A percentile compares a stretch with the other conserved stretches of the same genome.
Conservation (phyloP, 1,140 invertebrate genomes). For the Pogonomyrmex californicus region DNA sequence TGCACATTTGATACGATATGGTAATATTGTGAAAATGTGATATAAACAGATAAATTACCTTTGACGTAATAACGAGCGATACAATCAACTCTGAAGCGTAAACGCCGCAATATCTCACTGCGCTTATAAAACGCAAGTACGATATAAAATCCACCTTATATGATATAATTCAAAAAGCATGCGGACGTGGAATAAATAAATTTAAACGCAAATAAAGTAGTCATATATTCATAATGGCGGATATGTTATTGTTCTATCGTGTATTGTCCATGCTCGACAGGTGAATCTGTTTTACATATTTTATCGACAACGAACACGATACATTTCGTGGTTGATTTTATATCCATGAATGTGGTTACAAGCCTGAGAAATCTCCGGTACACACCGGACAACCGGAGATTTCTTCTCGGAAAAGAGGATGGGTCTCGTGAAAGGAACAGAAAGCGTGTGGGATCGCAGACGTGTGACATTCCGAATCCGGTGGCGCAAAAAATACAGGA, state of each 20-base stretch:
- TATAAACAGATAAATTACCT: constrained; percentile 26
- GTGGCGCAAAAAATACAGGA: neutral
- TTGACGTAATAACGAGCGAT: neutral
- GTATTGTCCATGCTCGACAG: constrained; percentile 22
- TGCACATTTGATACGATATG: neutral
- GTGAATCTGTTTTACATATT: constrained; percentile 46
- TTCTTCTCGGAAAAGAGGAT: constrained; percentile 12
- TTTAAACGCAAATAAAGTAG: constrained; percentile 7
- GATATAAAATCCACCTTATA: constrained; percentile 8
- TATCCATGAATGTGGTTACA: constrained; percentile 31
- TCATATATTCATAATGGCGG: neutral
- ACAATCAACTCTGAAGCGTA: constrained; percentile 15
- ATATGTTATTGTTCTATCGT: constrained; percentile 31
- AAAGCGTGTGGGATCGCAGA: neutral
- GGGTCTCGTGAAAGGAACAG: neutral
- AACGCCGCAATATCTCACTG: neutral
- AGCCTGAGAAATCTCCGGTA: constrained; percentile 22
- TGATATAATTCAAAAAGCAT: neutral
- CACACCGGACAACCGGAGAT: constrained; percentile 13
- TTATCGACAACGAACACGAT: constrained; percentile 23
- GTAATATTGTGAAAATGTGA: constrained; percentile 1
- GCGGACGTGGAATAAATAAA: constrained; percentile 12
- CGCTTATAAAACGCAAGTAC: neutral
- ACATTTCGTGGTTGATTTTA: constrained; percentile 31
- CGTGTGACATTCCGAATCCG: neutral